Evolutionary conservation across 2,797 vertebrate species (phyloP).

Genomic region (Cheracebus regulus): DNA sequence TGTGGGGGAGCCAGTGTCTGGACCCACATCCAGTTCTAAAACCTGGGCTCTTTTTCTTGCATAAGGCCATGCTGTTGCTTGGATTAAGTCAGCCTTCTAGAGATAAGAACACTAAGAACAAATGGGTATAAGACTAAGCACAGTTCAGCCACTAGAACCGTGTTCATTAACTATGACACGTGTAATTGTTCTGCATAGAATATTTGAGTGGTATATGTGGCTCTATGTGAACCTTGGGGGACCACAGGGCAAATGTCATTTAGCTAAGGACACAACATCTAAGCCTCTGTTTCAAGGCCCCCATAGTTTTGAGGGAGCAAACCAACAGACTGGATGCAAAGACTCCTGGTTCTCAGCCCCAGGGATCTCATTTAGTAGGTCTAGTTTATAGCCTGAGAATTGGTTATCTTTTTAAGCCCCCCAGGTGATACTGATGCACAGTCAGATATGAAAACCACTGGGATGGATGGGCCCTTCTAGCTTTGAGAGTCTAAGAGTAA

Average conservation of each 20-base stretch:
- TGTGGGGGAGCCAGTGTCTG: neutral
- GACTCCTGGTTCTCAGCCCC: neutral
- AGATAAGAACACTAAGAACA: neutral
- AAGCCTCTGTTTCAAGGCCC: neutral
- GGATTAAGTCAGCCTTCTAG: neutral
- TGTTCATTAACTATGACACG: accelerated
- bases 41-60: neutral
- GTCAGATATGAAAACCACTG: neutral
- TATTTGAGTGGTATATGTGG: neutral
- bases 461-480: neutral
- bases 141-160: neutral
- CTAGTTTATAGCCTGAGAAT: neutral
- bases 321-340: neutral
- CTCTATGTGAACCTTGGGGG: neutral
- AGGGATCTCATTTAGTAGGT: neutral
- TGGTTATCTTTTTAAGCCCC: neutral
- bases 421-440: neutral
- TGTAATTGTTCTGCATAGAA: neutral
- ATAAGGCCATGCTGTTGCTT: neutral
- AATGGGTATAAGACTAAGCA: accelerated
- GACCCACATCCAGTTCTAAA: neutral
- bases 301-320: neutral
- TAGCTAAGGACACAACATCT: neutral
- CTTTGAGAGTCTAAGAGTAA: slow-evolving; percentile 35
- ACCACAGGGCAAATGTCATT: too few relatives aligned